Percentiles rank a stretch among this genome's conserved stretches.
phyloP scores from a whole-genome alignment of 2,797 vertebrate species.

The Melanotaenia nigrans region DNA sequence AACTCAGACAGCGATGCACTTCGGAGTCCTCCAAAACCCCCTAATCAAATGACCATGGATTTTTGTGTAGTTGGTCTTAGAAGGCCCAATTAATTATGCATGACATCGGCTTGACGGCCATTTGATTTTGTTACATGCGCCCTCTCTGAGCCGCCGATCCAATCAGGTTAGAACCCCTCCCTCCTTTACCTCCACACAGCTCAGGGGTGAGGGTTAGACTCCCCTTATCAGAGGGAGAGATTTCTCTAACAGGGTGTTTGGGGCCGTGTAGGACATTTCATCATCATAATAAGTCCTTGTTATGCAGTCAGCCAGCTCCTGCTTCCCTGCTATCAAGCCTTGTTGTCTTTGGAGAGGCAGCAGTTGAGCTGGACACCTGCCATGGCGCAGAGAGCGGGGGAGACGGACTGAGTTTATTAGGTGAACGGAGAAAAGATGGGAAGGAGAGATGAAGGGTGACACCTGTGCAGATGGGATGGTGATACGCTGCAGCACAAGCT shows the following conservation, averaged over 20 bases:
- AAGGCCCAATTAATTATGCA: conserved; percentile 98
- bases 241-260: conserved; percentile 80
- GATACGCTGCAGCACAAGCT: conserved; percentile 44
- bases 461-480: conserved; percentile 50
- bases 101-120: conserved; percentile 91
- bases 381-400: conserved; percentile 30
- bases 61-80: conserved; percentile 90
- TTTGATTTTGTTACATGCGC: conserved; percentile 91
- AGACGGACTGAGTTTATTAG: conserved; percentile 53
- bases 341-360: conserved; percentile 61
- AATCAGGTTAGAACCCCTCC: conserved; percentile 87
- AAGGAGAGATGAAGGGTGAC: conserved; percentile 47
- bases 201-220: conserved; percentile 79
- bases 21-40: conserved; percentile 86
- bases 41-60: conserved; percentile 98
- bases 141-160: conserved; percentile 86
- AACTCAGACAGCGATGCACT: conserved; percentile 86
- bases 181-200: conserved; percentile 35
- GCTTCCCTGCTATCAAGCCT: conserved; percentile 72
- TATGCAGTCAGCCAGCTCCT: conserved; percentile 63
- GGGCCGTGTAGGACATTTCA: conserved; percentile 79
- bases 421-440: conserved; percentile 28
- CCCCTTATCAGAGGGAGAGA: conserved; percentile 83
- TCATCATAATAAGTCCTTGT: conserved; percentile 80
- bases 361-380: conserved; percentile 73